phyloP scores from a whole-genome alignment of 2,113 vertebrate species.

The Cathartes aura region DNA sequence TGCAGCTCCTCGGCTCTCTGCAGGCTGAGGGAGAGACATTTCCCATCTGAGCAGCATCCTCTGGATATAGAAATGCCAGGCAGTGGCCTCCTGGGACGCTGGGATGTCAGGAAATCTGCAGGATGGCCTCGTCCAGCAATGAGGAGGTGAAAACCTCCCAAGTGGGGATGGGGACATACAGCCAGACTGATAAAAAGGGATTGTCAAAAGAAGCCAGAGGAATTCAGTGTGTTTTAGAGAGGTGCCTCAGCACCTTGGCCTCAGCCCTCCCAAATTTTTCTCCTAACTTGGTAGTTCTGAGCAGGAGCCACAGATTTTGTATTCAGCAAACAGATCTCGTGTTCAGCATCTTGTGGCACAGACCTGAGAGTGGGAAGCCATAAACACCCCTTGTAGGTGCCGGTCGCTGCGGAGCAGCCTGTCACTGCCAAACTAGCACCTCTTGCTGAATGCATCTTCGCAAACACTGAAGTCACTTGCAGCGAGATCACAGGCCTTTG shows the following conservation, averaged over 20 bases:
- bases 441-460: neutral
- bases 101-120: neutral
- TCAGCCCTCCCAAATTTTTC: neutral
- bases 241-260: neutral
- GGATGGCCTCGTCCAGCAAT: neutral
- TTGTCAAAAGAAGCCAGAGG: neutral
- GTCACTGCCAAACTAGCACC: neutral
- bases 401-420: neutral
- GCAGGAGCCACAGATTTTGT: neutral
- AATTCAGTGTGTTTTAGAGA: neutral
- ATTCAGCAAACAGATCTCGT: neutral
- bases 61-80: neutral
- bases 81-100: neutral
- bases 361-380: too few relatives aligned
- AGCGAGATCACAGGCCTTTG: neutral
- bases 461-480: too few relatives aligned
- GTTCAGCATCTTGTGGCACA: neutral
- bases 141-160: neutral
- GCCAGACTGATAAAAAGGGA: neutral
- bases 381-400: neutral
- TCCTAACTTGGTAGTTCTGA: neutral
- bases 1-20: neutral
- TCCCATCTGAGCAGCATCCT: neutral
- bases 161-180: neutral
- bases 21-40: too few relatives aligned